phyloP scores from a whole-genome alignment of 23 tunicate species.

The Diplosoma virens region DNA sequence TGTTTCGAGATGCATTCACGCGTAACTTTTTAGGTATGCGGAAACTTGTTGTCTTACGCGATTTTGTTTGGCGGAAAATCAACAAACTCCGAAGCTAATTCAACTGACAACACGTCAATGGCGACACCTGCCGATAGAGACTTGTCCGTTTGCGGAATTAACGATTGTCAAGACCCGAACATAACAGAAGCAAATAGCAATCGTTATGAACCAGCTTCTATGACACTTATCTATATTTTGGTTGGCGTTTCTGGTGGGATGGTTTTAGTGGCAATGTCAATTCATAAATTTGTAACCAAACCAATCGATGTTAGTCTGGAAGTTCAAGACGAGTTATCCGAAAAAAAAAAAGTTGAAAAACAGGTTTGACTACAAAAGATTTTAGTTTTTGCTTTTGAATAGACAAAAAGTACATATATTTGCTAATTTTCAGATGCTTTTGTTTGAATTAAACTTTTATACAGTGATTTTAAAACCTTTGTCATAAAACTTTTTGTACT shows the following conservation, averaged over 20 bases:
- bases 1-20: no score
- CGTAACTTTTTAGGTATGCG: conserved; percentile 48
- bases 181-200: conserved; percentile 29
- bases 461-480: no score
- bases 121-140: conserved; percentile 8
- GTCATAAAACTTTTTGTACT: no score
- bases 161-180: conserved; percentile 84
- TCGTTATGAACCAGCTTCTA: conserved; percentile 46
- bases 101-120: not conserved
- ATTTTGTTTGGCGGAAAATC: conserved; percentile 18
- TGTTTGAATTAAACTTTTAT: no score
- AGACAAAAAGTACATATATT: no score
- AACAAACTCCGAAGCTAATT: not conserved
- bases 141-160: conserved; percentile 56
- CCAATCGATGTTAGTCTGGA: not conserved
- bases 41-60: conserved; percentile 51
- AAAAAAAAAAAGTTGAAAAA: not conserved
- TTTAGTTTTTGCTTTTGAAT: no score
- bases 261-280: conserved; percentile 30
- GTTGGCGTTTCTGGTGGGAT: conserved; percentile 48
- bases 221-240: conserved; percentile 23
- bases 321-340: not conserved
- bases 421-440: no score
- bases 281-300: conserved; percentile 13
- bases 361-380: no score